A percentile compares a stretch with the other conserved stretches of the same genome.
Evolutionary conservation across 1,140 invertebrate species (phyloP).

Genomic region (Archivesica marissinica): DNA sequence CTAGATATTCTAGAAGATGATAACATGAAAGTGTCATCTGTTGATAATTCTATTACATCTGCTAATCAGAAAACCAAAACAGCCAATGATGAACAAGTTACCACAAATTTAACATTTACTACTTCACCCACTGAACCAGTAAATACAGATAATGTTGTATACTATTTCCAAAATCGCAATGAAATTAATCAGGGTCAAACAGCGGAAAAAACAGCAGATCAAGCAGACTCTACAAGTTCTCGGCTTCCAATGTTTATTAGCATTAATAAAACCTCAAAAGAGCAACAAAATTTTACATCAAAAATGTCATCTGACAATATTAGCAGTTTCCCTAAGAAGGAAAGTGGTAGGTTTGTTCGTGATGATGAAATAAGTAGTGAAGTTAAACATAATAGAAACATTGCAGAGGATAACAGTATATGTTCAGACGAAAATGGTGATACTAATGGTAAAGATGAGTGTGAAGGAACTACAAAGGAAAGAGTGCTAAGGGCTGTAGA

Average conservation of each 20-base stretch:
- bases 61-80: neutral
- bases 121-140: slow-evolving; percentile 8
- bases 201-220: neutral
- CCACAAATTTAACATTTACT: neutral
- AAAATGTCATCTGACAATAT: slow-evolving; percentile 11
- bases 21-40: slow-evolving; percentile 59
- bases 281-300: slow-evolving; percentile 30
- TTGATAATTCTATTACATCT: slow-evolving; percentile 34
- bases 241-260: slow-evolving; percentile 30
- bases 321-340: slow-evolving; percentile 14
- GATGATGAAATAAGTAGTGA: slow-evolving; percentile 36
- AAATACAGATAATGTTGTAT: slow-evolving; percentile 51
- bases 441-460: slow-evolving; percentile 2
- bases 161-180: slow-evolving; percentile 52
- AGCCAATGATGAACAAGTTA: neutral
- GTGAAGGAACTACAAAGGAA: slow-evolving; percentile 37
- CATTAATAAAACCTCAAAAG: slow-evolving; percentile 49
- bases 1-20: slow-evolving; percentile 35
- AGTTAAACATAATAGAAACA: neutral
- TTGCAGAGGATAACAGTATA: neutral
- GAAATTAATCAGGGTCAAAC: slow-evolving; percentile 42
- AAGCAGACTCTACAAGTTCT: neutral
- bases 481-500: slow-evolving; percentile 37
- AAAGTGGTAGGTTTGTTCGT: slow-evolving; percentile 33
- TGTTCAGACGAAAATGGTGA: neutral